Evolutionary conservation across 1,140 invertebrate genomes (phyloP), one percentile per base, ranked within the genome.

Genomic region (Monomorium pharaonis): DNA sequence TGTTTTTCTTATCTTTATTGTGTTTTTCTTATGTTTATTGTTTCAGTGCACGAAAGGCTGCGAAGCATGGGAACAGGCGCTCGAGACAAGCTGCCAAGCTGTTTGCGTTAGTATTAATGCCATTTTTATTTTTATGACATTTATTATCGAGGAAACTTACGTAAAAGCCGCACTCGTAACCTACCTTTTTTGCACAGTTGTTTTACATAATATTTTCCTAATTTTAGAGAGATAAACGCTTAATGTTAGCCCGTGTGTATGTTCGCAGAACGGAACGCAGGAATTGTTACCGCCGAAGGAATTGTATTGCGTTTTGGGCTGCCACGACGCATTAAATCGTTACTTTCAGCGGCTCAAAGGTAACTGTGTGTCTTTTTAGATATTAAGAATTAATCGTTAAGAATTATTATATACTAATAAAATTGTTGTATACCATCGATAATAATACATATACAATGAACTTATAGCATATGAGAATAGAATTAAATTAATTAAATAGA

Each of bases 231-330:
- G 7, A 87, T 37, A 14, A 47, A 74, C 6, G 21, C 30, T 9
- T 4, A 88, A 69, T 27, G 3, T 47, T 44, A 88, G 49, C 30
- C 65, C 49, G 12, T n/a, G 10, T 87, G 51, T 87, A 58, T 88
- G 60, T 93, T 96, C 95, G 60, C 94, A 97, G 97, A 97, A 97
- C 94, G 96, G 96, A 88, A 97, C 96, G 10, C 96, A 96, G 86
- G 96, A 96, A 89, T 93, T 96, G 33, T 93, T 97, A 56, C 96
- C 96, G 85, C 96, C 96, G 10, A 96, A 97, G 91, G 96, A 97
- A 93, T 93, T 98, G 4, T 97, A 97, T 91, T 98, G 97, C 92
- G 96, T 97, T n/a, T 96, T 97, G 94, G 98, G 97, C 76, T 97
- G 98, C 94, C 97, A 97, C 94, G 96, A 97, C 93, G 97, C 97